Conservation (phyloP, 1,140 invertebrate genomes). For the Tachypleus tridentatus region DNA sequence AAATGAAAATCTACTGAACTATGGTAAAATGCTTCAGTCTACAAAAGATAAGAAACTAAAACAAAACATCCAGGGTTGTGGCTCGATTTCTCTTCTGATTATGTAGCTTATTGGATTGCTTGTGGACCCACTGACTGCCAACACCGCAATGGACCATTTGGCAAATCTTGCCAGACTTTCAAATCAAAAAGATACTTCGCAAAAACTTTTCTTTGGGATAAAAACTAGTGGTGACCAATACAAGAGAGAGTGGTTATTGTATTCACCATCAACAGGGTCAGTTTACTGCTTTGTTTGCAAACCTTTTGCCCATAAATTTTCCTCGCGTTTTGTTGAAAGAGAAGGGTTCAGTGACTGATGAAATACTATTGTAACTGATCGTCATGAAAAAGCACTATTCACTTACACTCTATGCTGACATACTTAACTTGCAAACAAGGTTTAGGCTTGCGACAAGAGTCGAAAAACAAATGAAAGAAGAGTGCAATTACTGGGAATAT, state of each 20-base stretch:
- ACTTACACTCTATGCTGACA: too few species aligned
- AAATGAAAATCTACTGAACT: too few species aligned
- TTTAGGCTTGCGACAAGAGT: too few species aligned
- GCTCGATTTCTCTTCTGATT: constrained; percentile 14
- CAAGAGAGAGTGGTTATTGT: constrained; percentile 14
- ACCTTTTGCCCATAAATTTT: constrained; percentile 19
- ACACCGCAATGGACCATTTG: constrained; percentile 22
- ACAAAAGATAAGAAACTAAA: neutral
- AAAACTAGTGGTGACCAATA: constrained; percentile 1
- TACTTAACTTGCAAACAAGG: too few species aligned
- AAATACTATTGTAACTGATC: constrained; percentile 18
- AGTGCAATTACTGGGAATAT: too few species aligned
- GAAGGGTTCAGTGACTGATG: constrained; percentile 13
- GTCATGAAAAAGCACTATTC: too few species aligned
- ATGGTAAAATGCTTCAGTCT: neutral
- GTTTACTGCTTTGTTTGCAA: constrained; percentile 22
- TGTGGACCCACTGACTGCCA: constrained; percentile 18
- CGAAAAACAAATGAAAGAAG: too few species aligned
- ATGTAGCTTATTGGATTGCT: constrained; percentile 21
- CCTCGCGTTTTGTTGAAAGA: constrained; percentile 11
- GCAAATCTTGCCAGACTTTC: constrained; percentile 21
- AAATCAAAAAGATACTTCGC: constrained; percentile 21
- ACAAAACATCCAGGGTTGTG: constrained; percentile 1
- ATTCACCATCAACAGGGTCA: constrained; percentile 22
- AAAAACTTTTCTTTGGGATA: constrained; percentile 19